Evolutionary conservation across 2,797 vertebrate genomes (phyloP).

Genomic region (Fistularia tabacaria): DNA sequence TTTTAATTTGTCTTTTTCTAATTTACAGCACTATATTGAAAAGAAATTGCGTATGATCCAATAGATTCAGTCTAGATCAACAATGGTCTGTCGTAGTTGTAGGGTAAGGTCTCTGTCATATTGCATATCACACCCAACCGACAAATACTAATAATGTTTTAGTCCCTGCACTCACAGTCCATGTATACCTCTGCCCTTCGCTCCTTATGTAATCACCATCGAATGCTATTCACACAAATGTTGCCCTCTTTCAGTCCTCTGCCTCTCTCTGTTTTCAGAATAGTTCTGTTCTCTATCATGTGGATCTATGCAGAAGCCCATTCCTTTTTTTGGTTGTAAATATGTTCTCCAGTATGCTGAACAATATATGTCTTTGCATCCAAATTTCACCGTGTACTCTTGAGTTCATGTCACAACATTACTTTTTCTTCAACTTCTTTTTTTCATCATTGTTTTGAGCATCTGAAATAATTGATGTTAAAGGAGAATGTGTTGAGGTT

Average conservation of each 20-base stretch:
- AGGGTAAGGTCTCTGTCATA: slow-evolving; percentile 35
- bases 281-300: slow-evolving; percentile 74
- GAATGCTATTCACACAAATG: slow-evolving; percentile 38
- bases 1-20: slow-evolving; percentile 18
- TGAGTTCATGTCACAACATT: slow-evolving; percentile 61
- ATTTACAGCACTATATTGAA: slow-evolving; percentile 27
- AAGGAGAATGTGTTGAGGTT: slow-evolving; percentile 70
- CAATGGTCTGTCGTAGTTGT: slow-evolving; percentile 49
- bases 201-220: slow-evolving; percentile 26
- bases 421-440: slow-evolving; percentile 34
- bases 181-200: slow-evolving; percentile 41
- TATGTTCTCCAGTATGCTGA: slow-evolving; percentile 73
- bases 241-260: slow-evolving; percentile 45
- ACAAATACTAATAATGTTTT: slow-evolving; percentile 42
- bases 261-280: slow-evolving; percentile 61
- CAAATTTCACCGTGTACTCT: slow-evolving; percentile 61
- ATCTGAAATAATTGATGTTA: slow-evolving; percentile 75
- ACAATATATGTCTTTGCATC: slow-evolving; percentile 64
- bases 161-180: slow-evolving; percentile 33
- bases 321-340: slow-evolving; percentile 75
- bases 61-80: slow-evolving; percentile 40
- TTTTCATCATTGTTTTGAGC: slow-evolving; percentile 45
- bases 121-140: slow-evolving; percentile 37
- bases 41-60: slow-evolving; percentile 27
- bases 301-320: slow-evolving; percentile 84